These are phyloP conservation scores for Aleiodes sp. DNA, from an alignment of 1,140 invertebrate genomes.

Conservation along the genomic window DNA sequence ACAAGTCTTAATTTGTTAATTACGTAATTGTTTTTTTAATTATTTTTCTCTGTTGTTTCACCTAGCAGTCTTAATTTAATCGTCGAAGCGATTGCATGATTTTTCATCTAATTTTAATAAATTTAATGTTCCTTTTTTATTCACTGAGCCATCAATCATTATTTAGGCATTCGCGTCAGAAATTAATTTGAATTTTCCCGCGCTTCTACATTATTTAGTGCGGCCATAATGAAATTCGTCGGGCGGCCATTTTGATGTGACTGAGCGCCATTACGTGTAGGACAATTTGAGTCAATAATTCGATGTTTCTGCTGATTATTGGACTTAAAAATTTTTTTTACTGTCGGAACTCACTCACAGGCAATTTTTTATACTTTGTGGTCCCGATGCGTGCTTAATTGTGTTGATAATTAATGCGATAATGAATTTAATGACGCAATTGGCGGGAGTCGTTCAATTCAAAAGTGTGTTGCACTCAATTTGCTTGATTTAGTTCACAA, in stretches of 20 bases:
- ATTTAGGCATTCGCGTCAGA: too few relatives aligned
- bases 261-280: too few relatives aligned
- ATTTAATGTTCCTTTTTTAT: background rate
- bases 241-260: too few relatives aligned
- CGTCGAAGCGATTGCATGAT: background rate
- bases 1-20: background rate
- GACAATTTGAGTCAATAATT: too few relatives aligned
- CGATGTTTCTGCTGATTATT: background rate
- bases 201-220: too few relatives aligned
- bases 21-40: background rate
- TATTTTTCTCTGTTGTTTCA: background rate
- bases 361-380: conserved; percentile 4
- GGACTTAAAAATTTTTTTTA: conserved; percentile 6
- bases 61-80: conserved; percentile 25
- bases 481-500: conserved; percentile 65
- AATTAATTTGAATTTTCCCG: too few relatives aligned
- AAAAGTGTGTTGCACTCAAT: conserved; percentile 40
- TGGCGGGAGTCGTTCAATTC: background rate
- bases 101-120: background rate
- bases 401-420: background rate
- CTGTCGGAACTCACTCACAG: conserved; percentile 30
- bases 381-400: conserved; percentile 22
- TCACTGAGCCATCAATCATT: background rate
- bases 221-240: too few relatives aligned
- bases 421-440: background rate